These are phyloP conservation scores for Atta texana DNA, from an alignment of 1,140 invertebrate genomes.

Conservation along the genomic window DNA sequence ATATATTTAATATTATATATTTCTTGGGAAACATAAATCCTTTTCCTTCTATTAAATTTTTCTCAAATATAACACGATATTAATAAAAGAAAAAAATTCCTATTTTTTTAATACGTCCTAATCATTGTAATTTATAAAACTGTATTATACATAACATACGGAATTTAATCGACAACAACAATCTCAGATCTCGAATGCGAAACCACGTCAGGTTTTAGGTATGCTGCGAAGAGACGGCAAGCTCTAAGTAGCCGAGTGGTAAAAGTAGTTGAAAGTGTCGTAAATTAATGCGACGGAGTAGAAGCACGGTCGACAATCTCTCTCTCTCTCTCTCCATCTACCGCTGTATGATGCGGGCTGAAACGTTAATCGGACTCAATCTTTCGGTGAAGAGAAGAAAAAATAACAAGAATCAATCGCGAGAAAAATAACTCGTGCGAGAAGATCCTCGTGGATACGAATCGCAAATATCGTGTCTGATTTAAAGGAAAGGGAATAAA, in stretches of 20 bases:
- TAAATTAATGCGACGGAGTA: conserved; percentile 74
- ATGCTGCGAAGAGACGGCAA: conserved; percentile 42
- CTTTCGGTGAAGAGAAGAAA: conserved; percentile 26
- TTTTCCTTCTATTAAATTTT: not conserved
- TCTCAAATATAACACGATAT: not conserved
- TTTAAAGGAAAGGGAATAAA: conserved; percentile 49
- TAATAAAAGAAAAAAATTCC: not conserved
- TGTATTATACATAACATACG: not conserved
- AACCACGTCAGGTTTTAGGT: conserved; percentile 62
- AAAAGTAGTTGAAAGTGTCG: conserved; percentile 69
- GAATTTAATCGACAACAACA: conserved; percentile 13
- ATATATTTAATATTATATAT: no score
- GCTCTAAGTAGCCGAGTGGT: conserved; percentile 49
- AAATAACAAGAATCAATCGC: conserved; percentile 68
- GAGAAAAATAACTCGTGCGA: conserved; percentile 73
- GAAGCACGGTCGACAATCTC: conserved; percentile 59
- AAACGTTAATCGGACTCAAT: conserved; percentile 22
- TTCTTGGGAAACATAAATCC: not conserved
- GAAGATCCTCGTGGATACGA: conserved; percentile 59
- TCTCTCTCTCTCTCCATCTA: conserved; percentile 29
- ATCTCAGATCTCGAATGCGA: conserved; percentile 48
- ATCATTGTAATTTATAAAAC: conserved; percentile 31
- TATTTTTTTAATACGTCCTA: not conserved
- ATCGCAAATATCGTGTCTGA: conserved; percentile 77
- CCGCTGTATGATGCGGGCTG: conserved; percentile 3